Evolutionary conservation across 2,888 invertebrate species (phyloP).

Genomic region (Leptinotarsa haldemani): DNA sequence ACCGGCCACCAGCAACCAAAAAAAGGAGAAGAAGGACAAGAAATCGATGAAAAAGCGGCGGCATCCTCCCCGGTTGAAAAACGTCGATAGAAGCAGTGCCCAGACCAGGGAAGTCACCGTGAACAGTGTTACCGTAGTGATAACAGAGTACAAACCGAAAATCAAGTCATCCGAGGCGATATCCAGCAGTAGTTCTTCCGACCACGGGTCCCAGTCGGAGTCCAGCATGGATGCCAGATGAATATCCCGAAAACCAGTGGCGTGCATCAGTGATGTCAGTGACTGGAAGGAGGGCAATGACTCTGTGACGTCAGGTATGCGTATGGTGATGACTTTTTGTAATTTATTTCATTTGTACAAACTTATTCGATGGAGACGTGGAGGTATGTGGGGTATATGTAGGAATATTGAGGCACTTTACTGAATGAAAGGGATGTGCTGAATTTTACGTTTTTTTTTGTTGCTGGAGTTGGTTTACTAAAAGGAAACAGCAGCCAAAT

Average conservation of each 20-base stretch:
- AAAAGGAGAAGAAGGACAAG: conserved; percentile 69
- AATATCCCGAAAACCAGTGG: conserved; percentile 37
- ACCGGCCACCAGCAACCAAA: conserved; percentile 71
- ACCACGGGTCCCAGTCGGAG: conserved; percentile 65
- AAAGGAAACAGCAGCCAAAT: too few relatives aligned
- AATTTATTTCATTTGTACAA: conserved; percentile 40
- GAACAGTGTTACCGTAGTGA: conserved; percentile 95
- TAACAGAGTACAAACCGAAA: conserved; percentile 95
- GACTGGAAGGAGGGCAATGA: conserved; percentile 49
- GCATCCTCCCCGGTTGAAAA: conserved; percentile 87
- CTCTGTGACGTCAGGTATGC: conserved; percentile 47
- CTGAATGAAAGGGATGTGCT: too few relatives aligned
- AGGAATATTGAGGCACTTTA: not conserved
- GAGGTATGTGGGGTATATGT: not conserved
- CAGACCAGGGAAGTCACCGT: conserved; percentile 96
- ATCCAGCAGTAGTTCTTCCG: conserved; percentile 64
- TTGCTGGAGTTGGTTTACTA: too few relatives aligned
- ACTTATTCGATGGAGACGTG: conserved; percentile 15
- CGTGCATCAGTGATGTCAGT: conserved; percentile 37
- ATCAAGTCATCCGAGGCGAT: conserved; percentile 62
- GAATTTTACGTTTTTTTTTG: too few relatives aligned
- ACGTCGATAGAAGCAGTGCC: conserved; percentile 92
- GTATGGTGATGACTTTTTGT: conserved; percentile 38
- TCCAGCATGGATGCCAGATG: conserved; percentile 66
- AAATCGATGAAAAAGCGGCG: conserved; percentile 57